Percentiles rank a stretch among this genome's conserved stretches.
phyloP scores from a whole-genome alignment of 2,888 invertebrate genomes.

The Plebejus melissa region DNA sequence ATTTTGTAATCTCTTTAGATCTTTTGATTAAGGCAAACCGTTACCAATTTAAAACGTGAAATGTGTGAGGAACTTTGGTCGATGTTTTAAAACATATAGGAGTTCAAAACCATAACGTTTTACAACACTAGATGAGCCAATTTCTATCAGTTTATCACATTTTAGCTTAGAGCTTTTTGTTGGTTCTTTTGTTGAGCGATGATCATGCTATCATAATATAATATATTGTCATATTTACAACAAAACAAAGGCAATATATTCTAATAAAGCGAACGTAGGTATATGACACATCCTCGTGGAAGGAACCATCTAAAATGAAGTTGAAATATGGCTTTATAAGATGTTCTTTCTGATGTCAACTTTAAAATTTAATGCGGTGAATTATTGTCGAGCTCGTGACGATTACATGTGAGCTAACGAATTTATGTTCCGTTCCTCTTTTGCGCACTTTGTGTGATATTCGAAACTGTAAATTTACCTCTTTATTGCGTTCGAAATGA shows the following conservation, averaged over 20 bases:
- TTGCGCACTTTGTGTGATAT: constrained; percentile 60
- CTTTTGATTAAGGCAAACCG: too few relatives aligned
- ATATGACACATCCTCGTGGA: constrained; percentile 43
- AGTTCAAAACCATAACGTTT: too few relatives aligned
- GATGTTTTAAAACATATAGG: too few relatives aligned
- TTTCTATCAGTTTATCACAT: too few relatives aligned
- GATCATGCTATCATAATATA: not conserved
- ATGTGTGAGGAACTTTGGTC: too few relatives aligned
- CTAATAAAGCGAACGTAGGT: constrained; percentile 29
- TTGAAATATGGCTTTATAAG: constrained; percentile 70
- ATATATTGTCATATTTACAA: not conserved
- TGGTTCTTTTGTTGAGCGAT: too few relatives aligned
- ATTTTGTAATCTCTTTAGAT: too few relatives aligned
- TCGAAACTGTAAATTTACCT: constrained; percentile 64
- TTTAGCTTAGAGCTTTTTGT: too few relatives aligned
- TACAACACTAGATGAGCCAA: too few relatives aligned
- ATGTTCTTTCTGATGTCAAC: constrained; percentile 77
- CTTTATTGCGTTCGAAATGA: constrained; percentile 63
- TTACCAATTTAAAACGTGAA: too few relatives aligned
- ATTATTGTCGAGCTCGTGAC: constrained; percentile 69
- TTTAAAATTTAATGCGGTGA: constrained; percentile 74
- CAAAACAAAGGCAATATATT: constrained; percentile 26
- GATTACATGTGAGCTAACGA: constrained; percentile 73
- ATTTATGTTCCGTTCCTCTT: constrained; percentile 70
- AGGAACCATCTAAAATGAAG: constrained; percentile 57